These are phyloP conservation scores for Argyrosomus japonicus DNA, from an alignment of 2,113 vertebrate species.

Conservation along the genomic window DNA sequence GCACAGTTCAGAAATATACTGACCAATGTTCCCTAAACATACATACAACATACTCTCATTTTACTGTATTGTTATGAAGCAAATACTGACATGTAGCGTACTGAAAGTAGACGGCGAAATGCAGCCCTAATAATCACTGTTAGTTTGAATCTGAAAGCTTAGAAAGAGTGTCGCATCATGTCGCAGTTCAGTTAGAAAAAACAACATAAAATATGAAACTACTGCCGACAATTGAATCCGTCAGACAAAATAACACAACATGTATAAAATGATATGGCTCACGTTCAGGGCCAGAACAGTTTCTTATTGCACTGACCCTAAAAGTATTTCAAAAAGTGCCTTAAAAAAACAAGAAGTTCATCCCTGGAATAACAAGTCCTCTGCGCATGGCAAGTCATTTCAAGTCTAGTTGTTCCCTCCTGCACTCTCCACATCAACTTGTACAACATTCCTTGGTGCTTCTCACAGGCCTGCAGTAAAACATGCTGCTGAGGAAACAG, in stretches of 20 bases:
- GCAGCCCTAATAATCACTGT: background rate
- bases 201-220: background rate
- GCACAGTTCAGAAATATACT: background rate
- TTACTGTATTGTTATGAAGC: background rate
- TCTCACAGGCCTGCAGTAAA: slow-evolving; percentile 17
- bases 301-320: background rate
- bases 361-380: background rate
- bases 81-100: no score
- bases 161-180: no score
- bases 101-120: no score
- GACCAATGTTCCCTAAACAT: no score
- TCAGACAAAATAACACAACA: slow-evolving; percentile 1
- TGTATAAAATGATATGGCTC: slow-evolving; percentile 34
- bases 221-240: background rate
- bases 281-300: slow-evolving; percentile 5
- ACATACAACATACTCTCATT: background rate
- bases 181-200: background rate
- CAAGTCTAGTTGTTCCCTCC: background rate
- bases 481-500: background rate
- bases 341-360: slow-evolving; percentile 4
- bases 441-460: background rate
- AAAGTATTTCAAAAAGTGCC: slow-evolving; percentile 35
- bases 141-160: background rate
- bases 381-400: background rate
- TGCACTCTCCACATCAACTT: background rate